Base-by-base conservation (phyloP, 2,797 vertebrate genomes). In the Rhabdomys pumilio region DNA sequence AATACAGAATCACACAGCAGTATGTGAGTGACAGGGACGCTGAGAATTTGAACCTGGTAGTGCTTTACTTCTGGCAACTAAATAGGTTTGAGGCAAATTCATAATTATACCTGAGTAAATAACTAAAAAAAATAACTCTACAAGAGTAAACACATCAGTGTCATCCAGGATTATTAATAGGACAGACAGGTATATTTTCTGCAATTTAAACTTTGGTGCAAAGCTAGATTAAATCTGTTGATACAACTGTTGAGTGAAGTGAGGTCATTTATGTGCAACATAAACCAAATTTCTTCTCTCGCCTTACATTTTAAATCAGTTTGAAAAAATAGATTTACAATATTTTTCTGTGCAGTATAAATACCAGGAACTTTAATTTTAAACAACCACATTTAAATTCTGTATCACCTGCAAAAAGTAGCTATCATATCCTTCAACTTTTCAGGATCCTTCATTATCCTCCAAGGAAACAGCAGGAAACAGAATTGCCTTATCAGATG, bases 271-370 rank as follows among this genome's bases (percentile, higher is more conserved):
- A 47, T 47, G 22, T 65, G 26, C 34, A 31, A 20, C 20, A 86
- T 69, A 86, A 72, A 72, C 26, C 22, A 55, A 55, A 55, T 84
- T 89, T 41, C 72, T 95, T 85, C 59, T 44, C 1, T 88, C 55
- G 9, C 7, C 72, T 95, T 83, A 93, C 15, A 67, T 69, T 94
- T 69, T 41, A 84, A 77, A 63, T 67, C 15, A 87, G 13, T 61
- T 80, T 76, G 34, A 34, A 0, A 86, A 38, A 73, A 55, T 11
- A 24, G 1, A 44, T 26, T 84, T 88, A 79, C 38, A 34, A 50
- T 4, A 10, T 65, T 63, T 38, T 31, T 50, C 12, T 41, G 10
- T 86, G 3, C 75, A 79, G 65, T 3, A 50, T 11, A 84, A 59
- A 3, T 84, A 55, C 12, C 9, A 76, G 6, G 15, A 76, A 90